Evolutionary conservation across 2,113 vertebrate genomes (phyloP).

Genomic region (Cinclus cinclus): DNA sequence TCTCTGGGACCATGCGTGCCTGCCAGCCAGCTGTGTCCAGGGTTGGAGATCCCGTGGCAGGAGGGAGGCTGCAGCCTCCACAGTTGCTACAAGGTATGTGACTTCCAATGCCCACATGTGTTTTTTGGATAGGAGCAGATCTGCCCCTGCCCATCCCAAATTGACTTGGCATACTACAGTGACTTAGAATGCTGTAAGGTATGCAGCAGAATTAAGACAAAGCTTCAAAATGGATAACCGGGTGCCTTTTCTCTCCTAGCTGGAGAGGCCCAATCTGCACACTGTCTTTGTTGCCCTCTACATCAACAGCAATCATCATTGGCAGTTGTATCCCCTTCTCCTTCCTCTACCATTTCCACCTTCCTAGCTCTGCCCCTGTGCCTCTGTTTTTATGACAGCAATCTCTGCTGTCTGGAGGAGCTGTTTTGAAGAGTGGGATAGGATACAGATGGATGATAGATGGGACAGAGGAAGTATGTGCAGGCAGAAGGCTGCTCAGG

Average conservation of each 20-base stretch:
- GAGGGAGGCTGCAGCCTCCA: neutral
- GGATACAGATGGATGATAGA: neutral
- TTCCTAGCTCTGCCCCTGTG: neutral
- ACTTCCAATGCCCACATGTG: neutral
- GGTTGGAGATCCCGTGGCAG: neutral
- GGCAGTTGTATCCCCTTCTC: neutral
- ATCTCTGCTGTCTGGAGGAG: neutral
- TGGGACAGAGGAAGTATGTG: neutral
- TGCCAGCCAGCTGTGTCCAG: neutral
- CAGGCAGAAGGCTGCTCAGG: neutral
- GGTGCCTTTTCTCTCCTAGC: neutral
- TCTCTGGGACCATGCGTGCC: rapidly evolving
- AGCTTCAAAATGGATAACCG: neutral
- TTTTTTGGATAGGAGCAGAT: neutral
- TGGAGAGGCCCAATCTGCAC: neutral
- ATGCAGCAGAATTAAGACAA: neutral
- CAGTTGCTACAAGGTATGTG: neutral
- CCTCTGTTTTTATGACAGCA: neutral
- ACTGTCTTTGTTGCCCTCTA: neutral
- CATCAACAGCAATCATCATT: neutral
- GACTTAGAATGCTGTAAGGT: neutral
- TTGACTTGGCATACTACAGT: neutral
- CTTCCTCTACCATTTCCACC: neutral
- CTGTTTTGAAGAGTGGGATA: neutral
- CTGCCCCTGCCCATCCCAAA: neutral